These are phyloP conservation scores for Knipowitschia caucasica DNA, from an alignment of 2,797 vertebrate species.

Conservation along the genomic window DNA sequence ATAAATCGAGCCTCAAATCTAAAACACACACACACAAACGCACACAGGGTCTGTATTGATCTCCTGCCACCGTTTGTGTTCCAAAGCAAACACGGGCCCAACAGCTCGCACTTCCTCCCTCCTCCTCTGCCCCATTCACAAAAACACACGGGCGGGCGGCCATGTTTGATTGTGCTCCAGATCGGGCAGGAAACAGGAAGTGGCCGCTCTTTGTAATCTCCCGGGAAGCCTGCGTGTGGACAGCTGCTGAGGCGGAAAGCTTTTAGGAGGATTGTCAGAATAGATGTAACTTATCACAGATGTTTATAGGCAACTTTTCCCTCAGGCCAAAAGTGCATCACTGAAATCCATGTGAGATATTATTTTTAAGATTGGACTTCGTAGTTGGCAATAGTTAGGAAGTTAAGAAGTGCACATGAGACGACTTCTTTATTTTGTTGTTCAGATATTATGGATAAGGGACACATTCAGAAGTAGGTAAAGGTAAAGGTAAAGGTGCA, in stretches of 20 bases:
- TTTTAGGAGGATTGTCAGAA: constrained; percentile 1
- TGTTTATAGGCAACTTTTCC: background rate
- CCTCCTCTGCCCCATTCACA: constrained; percentile 4
- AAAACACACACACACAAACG: constrained; percentile 1
- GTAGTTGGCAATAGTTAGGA: too few relatives aligned
- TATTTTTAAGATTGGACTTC: too few relatives aligned
- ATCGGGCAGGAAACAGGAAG: background rate
- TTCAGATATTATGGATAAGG: too few relatives aligned
- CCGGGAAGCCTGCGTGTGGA: background rate
- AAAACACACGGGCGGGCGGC: constrained; percentile 2
- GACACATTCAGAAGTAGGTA: too few relatives aligned
- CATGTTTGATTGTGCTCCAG: constrained; percentile 8
- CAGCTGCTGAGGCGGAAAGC: background rate
- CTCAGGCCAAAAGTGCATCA: background rate
- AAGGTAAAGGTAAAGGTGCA: too few relatives aligned
- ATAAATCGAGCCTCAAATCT: background rate
- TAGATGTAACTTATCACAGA: background rate
- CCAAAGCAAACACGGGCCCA: constrained; percentile 4
- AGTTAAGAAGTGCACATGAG: too few relatives aligned
- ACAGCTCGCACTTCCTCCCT: constrained; percentile 6
- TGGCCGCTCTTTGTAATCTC: constrained; percentile 1
- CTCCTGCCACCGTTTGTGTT: background rate
- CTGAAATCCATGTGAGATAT: too few relatives aligned
- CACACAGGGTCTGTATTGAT: background rate
- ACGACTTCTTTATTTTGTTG: too few relatives aligned